Percentiles rank a stretch among this genome's conserved stretches.
phyloP scores from a whole-genome alignment of 2,113 vertebrate genomes.

The Semicossyphus pulcher region DNA sequence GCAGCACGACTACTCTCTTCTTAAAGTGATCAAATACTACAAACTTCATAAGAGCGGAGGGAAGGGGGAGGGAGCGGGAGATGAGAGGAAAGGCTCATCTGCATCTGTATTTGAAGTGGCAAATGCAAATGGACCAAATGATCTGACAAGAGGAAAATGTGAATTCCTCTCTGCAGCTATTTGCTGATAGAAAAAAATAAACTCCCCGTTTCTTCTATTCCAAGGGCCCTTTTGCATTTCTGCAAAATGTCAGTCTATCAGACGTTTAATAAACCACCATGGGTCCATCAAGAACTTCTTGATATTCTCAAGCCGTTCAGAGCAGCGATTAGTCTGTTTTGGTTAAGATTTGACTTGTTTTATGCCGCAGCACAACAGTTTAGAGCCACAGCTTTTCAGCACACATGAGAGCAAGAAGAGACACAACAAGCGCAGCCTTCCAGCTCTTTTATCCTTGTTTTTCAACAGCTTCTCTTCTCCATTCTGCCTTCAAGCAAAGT shows the following conservation, averaged over 20 bases:
- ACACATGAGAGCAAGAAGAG: conserved; percentile 46
- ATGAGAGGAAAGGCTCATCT: conserved; percentile 78
- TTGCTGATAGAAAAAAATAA: conserved; percentile 64
- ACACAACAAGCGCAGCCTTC: conserved; percentile 42
- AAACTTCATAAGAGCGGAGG: conserved; percentile 70
- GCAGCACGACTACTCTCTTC: conserved; percentile 68
- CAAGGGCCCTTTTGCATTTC: conserved; percentile 51
- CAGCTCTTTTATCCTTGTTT: conserved; percentile 51
- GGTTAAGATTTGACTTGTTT: conserved; percentile 54
- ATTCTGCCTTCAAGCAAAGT: conserved; percentile 39
- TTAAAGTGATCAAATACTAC: conserved; percentile 81
- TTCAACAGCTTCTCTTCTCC: conserved; percentile 19
- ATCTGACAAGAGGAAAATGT: conserved; percentile 79
- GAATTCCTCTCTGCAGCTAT: conserved; percentile 75
- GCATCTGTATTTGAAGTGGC: conserved; percentile 73
- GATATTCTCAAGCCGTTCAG: conserved; percentile 39
- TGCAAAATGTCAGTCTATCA: conserved; percentile 47
- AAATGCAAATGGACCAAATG: conserved; percentile 83
- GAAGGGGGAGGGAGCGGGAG: conserved; percentile 49
- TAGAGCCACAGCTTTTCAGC: conserved; percentile 44
- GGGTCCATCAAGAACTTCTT: conserved; percentile 53
- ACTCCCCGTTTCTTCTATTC: conserved; percentile 37
- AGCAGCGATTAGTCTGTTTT: conserved; percentile 49
- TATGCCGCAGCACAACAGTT: conserved; percentile 24
- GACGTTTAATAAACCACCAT: conserved; percentile 53